phyloP scores from a whole-genome alignment of 1,140 invertebrate genomes.

The Mamestra configurata region DNA sequence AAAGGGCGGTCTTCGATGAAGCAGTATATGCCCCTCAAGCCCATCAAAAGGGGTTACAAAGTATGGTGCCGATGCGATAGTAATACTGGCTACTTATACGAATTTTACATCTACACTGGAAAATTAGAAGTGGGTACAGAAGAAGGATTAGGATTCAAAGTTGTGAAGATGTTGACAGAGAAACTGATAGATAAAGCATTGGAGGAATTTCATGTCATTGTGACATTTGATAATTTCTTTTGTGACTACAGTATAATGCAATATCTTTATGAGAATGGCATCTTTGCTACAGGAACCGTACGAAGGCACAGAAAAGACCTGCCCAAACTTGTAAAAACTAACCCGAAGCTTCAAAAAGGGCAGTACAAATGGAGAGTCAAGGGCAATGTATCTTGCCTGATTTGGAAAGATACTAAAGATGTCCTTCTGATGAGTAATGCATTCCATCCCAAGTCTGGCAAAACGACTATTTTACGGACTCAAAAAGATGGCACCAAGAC shows the following conservation, averaged over 20 bases:
- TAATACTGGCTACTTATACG: neutral
- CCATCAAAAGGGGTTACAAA: slow-evolving; percentile 6
- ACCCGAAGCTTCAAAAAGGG: slow-evolving; percentile 46
- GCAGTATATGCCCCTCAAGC: slow-evolving; percentile 3
- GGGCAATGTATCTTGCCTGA: slow-evolving; percentile 55
- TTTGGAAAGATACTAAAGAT: slow-evolving; percentile 62
- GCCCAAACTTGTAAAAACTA: neutral
- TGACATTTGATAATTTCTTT: slow-evolving; percentile 10
- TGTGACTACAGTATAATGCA: neutral
- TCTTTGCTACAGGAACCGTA: neutral
- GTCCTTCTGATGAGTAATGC: slow-evolving; percentile 62
- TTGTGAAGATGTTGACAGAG: neutral
- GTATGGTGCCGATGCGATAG: slow-evolving; percentile 4
- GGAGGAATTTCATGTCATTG: neutral
- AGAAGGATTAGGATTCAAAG: slow-evolving; percentile 2
- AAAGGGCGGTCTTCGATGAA: slow-evolving; percentile 57
- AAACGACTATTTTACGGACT: slow-evolving; percentile 58
- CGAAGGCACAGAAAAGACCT: neutral
- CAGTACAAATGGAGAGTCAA: slow-evolving; percentile 58
- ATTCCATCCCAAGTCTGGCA: slow-evolving; percentile 62
- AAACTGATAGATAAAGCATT: neutral
- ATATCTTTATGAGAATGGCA: neutral
- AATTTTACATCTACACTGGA: neutral
- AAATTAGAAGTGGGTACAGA: neutral
- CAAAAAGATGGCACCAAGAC: slow-evolving; percentile 64